Evolutionary conservation across 2,797 vertebrate genomes (phyloP), one percentile per base, ranked within the genome.

Genomic region (Phrynocephalus forsythii): DNA sequence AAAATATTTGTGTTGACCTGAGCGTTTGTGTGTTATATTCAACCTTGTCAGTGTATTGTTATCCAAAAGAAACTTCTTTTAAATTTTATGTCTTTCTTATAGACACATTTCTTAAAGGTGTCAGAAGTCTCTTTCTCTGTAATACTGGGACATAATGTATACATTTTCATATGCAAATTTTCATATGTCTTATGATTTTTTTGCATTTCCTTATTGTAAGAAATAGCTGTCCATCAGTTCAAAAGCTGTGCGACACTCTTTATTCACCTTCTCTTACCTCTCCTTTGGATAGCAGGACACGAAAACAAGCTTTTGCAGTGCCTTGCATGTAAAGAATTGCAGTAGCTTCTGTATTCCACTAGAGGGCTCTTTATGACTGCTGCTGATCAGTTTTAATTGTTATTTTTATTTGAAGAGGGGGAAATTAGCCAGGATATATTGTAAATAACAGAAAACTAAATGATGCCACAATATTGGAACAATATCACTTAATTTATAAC

Each of bases 351-450:
- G 0, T 1, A n/a, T 71, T 86, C 94, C 95, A 6, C 92, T 79
- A 94, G 93, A 87, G 90, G 94, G 92, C 94, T 90, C 90, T 80
- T 86, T 60, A 6, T 79, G 80, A 1, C 90, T 76, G 77, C 90
- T 76, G 77, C 68, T 0, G 28, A 85, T 82, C 0, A 15, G 26
- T 38, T 52, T 24, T 0, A 0, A 10, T 9, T 44, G 67, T 67
- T 0, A 0, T 20, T 20, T 48, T 7, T 3, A 24, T 81, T 5
- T 11, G 71, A 82, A 76, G 26, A 0, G 50, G 9, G 0, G 1
- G 0, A 38, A 48, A 16, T 33, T 63, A 44, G 56, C 6, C 28
- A 72, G 60, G 3, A 20, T 48, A 52, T 13, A 24, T 13, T 63
- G 60, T 63, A 20, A 63, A 63, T 63, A 63, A 24, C 20, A 67